Base-by-base conservation (phyloP, 2,113 vertebrate genomes). In the Hylia prasina region DNA sequence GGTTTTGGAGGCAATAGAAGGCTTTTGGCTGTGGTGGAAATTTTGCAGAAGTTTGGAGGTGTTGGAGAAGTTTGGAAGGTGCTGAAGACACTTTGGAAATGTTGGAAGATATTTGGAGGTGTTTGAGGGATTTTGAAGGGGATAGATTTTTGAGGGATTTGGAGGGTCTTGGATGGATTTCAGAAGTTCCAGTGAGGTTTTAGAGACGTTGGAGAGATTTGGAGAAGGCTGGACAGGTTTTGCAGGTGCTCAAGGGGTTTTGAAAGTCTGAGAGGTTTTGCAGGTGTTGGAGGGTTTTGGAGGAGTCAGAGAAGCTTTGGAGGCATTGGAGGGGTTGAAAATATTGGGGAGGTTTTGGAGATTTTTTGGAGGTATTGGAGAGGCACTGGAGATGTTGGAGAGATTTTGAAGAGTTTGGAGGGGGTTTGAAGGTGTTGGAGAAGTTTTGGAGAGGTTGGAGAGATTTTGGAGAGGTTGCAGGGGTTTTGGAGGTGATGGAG, bases 141-240 rank as follows among this genome's bases (percentile, higher is more conserved):
- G 57, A 21, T 2, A 4, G 21, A 22, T 15, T 86, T 56, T 9
- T 13, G 53, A 51, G 13, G 15, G 9, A 5, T 47, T 25, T 45
- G 28, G 37, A 42, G 24, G 30, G 7, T 7, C 6, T 31, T 63
- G 8, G 40, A 31, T 1, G 4, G 14, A 21, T 57, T 71, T 60
- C 23, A 33, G 22, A 60, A 44, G 15, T n/a, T 58, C 25, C 53
- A 39, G 27, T 11, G 7, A 15, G 21, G 5, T 42, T 83, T 25
- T 27, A 37, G 25, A 54, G 12, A 8, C 0, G 2, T 8, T 22
- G 13, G 9, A 21, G 13, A 2, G 8, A 51, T 35, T 54, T 57
- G 60, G n/a, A 47, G 10, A 7, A 11, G 10, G 20, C 25, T 47
- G 19, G 31, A 54, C 19, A 13, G 6, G 11, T 12, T 61, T 37